phyloP scores from a whole-genome alignment of 2,113 vertebrate genomes.

The Ailuropoda melanoleuca region DNA sequence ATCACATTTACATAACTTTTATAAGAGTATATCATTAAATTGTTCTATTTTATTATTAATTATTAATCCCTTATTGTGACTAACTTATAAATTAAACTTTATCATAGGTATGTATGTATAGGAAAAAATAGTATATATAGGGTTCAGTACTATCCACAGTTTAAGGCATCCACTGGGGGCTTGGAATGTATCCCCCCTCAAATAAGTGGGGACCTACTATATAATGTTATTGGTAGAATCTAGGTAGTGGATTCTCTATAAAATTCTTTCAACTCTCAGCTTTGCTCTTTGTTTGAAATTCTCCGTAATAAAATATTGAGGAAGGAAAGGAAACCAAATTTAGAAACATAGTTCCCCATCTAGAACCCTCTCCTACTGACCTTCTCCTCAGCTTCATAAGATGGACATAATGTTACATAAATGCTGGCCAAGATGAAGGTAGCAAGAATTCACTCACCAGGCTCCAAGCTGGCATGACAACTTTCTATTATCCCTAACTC shows the following conservation, averaged over 20 bases:
- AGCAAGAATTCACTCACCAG: neutral
- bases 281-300: neutral
- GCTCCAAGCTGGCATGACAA: neutral
- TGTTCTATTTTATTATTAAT: neutral
- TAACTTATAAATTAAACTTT: neutral
- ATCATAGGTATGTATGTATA: neutral
- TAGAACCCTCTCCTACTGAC: neutral
- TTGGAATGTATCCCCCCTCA: neutral
- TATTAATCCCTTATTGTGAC: neutral
- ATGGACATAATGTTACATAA: neutral
- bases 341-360: neutral
- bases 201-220: neutral
- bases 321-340: neutral
- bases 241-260: neutral
- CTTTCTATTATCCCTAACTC: neutral
- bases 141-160: neutral
- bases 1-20: neutral
- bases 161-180: neutral
- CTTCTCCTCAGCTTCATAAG: neutral
- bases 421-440: neutral
- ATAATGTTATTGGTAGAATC: neutral
- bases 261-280: slow-evolving; percentile 17
- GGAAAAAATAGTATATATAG: neutral
- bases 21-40: neutral
- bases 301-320: slow-evolving; percentile 11